Conservation (phyloP, 2,888 invertebrate species). For the Rotaria magnacalcarata region DNA sequence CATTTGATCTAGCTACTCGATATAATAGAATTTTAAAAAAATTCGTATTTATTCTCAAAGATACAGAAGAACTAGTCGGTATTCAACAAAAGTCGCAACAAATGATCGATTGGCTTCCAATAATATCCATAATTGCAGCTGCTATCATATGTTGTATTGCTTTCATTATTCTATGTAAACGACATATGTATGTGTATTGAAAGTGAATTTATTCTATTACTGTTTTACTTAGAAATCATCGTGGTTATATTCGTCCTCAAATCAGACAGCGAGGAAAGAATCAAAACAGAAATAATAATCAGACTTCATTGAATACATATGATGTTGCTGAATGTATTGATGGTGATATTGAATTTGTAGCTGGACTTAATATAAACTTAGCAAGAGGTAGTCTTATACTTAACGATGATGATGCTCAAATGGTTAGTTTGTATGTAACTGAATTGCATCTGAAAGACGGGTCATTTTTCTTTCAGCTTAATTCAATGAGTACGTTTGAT, state of each 20-base stretch:
- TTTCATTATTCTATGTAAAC: neutral
- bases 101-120: neutral
- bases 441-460: too few relatives aligned
- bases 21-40: too few relatives aligned
- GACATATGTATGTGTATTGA: neutral
- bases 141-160: neutral
- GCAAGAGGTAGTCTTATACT: neutral
- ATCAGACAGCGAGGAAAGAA: neutral
- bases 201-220: neutral
- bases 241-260: neutral
- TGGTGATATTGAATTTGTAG: neutral
- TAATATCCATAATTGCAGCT: neutral
- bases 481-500: neutral
- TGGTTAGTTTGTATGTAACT: neutral
- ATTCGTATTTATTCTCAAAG: neutral
- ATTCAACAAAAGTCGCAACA: neutral
- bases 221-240: neutral
- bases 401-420: neutral
- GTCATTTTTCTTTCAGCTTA: neutral
- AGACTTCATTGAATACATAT: neutral
- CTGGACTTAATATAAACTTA: neutral
- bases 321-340: slow-evolving; percentile 16
- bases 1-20: too few relatives aligned
- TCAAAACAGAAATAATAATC: neutral
- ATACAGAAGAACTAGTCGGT: neutral